Evolutionary conservation across 2,888 invertebrate genomes (phyloP), one percentile per base, ranked within the genome.

Genomic region (Dryococelus australis): DNA sequence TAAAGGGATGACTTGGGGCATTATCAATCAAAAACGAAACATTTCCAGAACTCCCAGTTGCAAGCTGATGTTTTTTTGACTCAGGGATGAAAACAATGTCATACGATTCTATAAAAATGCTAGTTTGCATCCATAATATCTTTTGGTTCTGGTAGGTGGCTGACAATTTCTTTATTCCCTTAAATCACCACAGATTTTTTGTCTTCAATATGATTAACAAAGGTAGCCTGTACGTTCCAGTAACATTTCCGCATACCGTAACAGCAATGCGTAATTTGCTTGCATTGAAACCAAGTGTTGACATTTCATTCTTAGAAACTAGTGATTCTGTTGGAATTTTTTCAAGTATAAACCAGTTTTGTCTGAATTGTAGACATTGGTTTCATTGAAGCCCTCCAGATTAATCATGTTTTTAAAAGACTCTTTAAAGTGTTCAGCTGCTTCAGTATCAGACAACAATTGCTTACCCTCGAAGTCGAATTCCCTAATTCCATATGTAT

Each of bases 41-140:
- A 83, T 83, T 83, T 83, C 83, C 43, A 16, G 27, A 83, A 27
- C 5, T 83, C 27, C 27, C 83, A 83, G 83, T 83, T 83, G 26
- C 28, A 83, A 27, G 83, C 43, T 83, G 83, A 83, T 83, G 83
- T 3, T 27, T 83, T 43, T 83, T 27, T 5, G 8, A 10, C 27
- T 83, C 83, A 12, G 83, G 83, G 20, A 43, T 27, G 27, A 83
- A 83, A 3, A 83, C 83, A 27, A 28, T 83, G 27, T 27, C 28
- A 43, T 83, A 43, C 83, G 0, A 83, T 43, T 83, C 13, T 83
- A 27, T 83, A 24, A 83, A 83, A 27, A 35, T 83, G 1, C 83
- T 27, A 35, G 83, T 83, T 3, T 83, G 12, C 27, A 83, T 83
- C 83, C 83, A 83, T 83, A 28, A 83, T 35, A 3, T 35, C 1